These are phyloP conservation scores for Drosophila kuntzei DNA, from an alignment of 2,888 invertebrate genomes.

Conservation along the genomic window DNA sequence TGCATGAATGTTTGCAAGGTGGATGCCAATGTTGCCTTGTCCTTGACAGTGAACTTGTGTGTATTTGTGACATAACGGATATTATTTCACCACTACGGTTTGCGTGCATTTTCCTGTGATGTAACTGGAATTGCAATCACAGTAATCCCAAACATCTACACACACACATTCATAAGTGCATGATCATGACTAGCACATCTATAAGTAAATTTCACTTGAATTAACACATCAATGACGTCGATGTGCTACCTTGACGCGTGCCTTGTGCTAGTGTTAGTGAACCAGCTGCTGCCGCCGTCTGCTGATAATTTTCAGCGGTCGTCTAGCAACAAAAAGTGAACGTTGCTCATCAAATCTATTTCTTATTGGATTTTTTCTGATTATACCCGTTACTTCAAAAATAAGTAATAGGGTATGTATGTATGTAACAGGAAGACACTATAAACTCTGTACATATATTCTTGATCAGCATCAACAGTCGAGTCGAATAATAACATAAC, in stretches of 20 bases:
- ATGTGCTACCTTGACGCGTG: conserved; percentile 53
- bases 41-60: conserved; percentile 36
- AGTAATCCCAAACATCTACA: conserved; percentile 5
- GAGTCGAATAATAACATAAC: no score
- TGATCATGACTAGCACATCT: conserved; percentile 5
- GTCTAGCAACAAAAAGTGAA: conserved; percentile 31
- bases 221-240: conserved; percentile 61
- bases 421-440: no score
- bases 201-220: conserved; percentile 4
- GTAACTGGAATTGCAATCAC: conserved; percentile 28
- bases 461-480: no score
- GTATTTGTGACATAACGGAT: conserved; percentile 58
- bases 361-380: not conserved
- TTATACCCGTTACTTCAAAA: no score
- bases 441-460: no score
- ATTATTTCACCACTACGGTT: conserved; percentile 43
- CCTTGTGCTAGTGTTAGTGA: conserved; percentile 31
- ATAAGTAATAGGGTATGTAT: no score
- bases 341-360: not conserved
- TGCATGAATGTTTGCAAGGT: conserved; percentile 20
- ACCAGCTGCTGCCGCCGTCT: conserved; percentile 38
- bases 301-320: conserved; percentile 33
- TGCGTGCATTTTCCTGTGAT: conserved; percentile 32
- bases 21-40: conserved; percentile 46
- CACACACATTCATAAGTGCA: not conserved